Evolutionary conservation across 2,113 vertebrate species (phyloP), one percentile per base, ranked within the genome.

Genomic region (Romanogobio albipinnatus): DNA sequence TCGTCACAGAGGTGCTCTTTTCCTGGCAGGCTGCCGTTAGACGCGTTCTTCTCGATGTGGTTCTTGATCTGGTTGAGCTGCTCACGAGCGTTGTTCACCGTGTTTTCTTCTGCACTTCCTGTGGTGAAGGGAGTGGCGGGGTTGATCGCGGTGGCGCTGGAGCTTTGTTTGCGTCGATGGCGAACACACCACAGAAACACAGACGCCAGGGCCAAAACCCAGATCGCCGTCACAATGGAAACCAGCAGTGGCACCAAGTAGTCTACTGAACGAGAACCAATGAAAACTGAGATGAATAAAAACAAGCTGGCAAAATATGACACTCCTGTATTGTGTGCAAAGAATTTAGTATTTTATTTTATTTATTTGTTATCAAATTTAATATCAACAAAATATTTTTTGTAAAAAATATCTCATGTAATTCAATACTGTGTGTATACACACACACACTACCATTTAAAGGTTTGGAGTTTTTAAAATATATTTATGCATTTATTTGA

Each of bases 21-120:
- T n/a, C 64, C 86, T 24, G 77, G 79, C 9, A 56, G 88, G 29
- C 66, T 93, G 0, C 94, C 91, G 15, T 83, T 84, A 8, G 92
- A 93, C 77, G 95, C 93, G 0, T 94, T 96, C 85, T 97, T 98
- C 93, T 97, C 96, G 0, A 99, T 97, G 85, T 95, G 96, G 91
- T 98, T 98, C 88, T 96, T 97, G 71, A 98, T 98, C 93, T 97
- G 97, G 88, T 97, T 96, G 85, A 98, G 96, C 91, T 97, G 96
- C 90, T 98, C 97, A 19, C 96, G 90, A 0, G 96, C 95, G 0
- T 96, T 95, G 91, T 96, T 96, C 70, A 96, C 94, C 33, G 95
- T 96, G 92, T 96, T 96, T 1, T 97, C 96, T 0, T 96, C 92
- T 0, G 91, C 85, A 0, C 33, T 24, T 0, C 89, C 58, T 0